Evolutionary conservation across 2,888 invertebrate species (phyloP), one percentile per base, ranked within the genome.

Genomic region (Eristalis intricaria): DNA sequence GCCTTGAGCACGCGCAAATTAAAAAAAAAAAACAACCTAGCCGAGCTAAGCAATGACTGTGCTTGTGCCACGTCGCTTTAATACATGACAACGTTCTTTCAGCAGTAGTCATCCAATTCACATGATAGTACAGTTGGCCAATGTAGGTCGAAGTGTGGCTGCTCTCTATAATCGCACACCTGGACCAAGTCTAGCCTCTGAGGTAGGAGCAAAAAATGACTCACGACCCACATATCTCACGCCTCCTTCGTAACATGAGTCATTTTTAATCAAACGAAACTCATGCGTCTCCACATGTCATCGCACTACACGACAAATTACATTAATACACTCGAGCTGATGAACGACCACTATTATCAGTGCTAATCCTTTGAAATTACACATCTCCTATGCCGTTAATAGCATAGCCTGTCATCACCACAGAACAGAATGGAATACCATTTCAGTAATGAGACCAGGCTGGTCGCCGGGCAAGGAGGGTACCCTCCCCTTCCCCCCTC

Each of bases 321-420:
- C 70, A 70, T 64, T 38, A 26, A 29, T 29, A 38, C 22, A 70
- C 56, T 38, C 23, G 61, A 61, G 23, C 23, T 5, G 15, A 4
- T n/a, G 23, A 56, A n/a, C 7, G 66, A 19, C 5, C 8, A 19
- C 19, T 13, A 32, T 76, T 22, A 50, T 61, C 15, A 38, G 43
- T 77, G 61, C 23, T 77, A 77, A 63, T 69, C 68, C 50, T 29
- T 23, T 32, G 32, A 43, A 76, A 60, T 60, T 40, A 4, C 38
- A 76, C 43, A 29, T 35, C n/a, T 11, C 23, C 32, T 22, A 19
- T 50, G 8, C 19, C 50, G 50, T 19, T 50, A 19, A 50, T 50
- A 19, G 50, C 50, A 19, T 8, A 19, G 50, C n/a, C 19, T 50
- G 50, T 19, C 50, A 19, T 19, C 50, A 50, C 8, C 19, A 19